Evolutionary conservation across 2,113 vertebrate species (phyloP), one percentile per base, ranked within the genome.

Genomic region (Anser brachyrhynchus): DNA sequence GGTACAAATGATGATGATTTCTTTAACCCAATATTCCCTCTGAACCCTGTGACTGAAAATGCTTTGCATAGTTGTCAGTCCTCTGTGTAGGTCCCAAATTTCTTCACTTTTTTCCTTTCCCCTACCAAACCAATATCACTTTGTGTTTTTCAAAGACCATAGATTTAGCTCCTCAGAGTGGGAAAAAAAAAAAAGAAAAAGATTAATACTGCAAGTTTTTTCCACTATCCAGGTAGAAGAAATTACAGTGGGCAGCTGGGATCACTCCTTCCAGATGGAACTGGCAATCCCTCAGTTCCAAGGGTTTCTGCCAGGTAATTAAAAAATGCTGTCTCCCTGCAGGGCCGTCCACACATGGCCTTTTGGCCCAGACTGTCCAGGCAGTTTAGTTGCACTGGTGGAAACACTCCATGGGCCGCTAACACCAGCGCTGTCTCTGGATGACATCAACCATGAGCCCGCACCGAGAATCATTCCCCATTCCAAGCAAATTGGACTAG

Each of bases 131-230:
- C 54, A 58, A 12, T 41, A 90, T 29, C 37, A 8, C 29, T 58
- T 37, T n/a, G 26, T 51, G 39, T 70, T 92, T 80, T 83, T 31
- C 54, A 62, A 76, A 76, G 1, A 76, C 26, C 16, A 1, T 80
- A 83, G 70, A 87, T 95, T 94, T 87, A 94, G 39, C 44, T 87
- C 29, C 43, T 75, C 54, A 66, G 72, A 85, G 57, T 37, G 37
- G 76, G 28, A n/a, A 46, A 88, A 76, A 67, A 81, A 59, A 39
- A 23, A 23, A 23, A 35, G 39, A 23, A n/a, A 23, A 23, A 14
- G 14, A 35, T 39, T 92, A 92, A 72, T 62, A 61, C 29, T 11
- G 23, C 0, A 2, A 67, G 33, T 28, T 89, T 87, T 92, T 91
- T 80, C 67, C 59, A 41, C 58, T 70, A 35, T 22, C 51, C 37